Conservation (phyloP, 2,113 vertebrate species). For the Gopherus evgoodei region DNA sequence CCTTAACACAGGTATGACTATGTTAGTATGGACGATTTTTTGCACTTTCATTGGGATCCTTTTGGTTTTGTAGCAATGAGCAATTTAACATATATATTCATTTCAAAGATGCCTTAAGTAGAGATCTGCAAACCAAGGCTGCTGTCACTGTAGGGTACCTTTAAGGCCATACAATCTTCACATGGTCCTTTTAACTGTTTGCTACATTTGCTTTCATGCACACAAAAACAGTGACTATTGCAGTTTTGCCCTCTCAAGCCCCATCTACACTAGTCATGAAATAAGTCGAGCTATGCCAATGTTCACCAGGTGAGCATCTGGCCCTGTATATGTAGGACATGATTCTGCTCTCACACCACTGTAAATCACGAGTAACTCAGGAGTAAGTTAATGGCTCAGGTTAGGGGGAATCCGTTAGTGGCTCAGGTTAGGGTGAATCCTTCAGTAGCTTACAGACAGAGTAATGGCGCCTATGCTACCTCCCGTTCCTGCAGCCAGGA, state of each 20-base stretch:
- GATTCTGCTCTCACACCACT: background rate
- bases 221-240: rapidly evolving
- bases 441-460: background rate
- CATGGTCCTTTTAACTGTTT: background rate
- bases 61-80: background rate
- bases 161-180: background rate
- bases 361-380: background rate
- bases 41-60: background rate
- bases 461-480: background rate
- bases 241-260: background rate
- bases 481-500: background rate
- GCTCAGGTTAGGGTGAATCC: background rate
- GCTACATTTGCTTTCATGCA: background rate
- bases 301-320: background rate
- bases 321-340: background rate
- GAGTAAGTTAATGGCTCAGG: background rate
- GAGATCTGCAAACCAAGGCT: background rate
- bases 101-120: background rate
- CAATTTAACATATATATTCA: background rate
- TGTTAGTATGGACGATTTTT: background rate
- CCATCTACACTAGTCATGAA: background rate
- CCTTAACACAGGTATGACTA: background rate
- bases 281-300: background rate
- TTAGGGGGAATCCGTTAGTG: background rate
- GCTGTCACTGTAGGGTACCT: background rate